These are phyloP conservation scores for Microchirus variegatus DNA, from an alignment of 2,797 vertebrate genomes.

Conservation along the genomic window DNA sequence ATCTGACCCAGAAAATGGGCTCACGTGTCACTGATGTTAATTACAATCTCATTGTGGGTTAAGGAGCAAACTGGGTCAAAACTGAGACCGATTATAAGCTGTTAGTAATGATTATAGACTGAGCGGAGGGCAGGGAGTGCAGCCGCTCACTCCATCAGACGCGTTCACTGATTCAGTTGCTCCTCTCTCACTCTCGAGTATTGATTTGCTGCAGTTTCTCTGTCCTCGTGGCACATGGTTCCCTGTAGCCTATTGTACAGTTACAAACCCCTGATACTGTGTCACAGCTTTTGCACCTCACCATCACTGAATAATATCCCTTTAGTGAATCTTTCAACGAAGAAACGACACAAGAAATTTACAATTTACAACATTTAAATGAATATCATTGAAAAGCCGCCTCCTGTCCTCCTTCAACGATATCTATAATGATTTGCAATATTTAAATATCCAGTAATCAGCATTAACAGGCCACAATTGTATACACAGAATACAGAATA, in stretches of 20 bases:
- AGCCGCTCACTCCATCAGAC: slow-evolving; percentile 3
- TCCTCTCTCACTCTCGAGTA: slow-evolving; percentile 22
- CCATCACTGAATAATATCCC: neutral
- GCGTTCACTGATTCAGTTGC: slow-evolving; percentile 44
- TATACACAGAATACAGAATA: too few species aligned
- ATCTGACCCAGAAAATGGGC: too few species aligned
- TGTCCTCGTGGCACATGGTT: slow-evolving; percentile 7
- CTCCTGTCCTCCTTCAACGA: too few species aligned
- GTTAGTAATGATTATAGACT: slow-evolving; percentile 22
- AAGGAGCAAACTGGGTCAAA: slow-evolving; percentile 27
- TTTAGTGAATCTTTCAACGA: slow-evolving; percentile 14
- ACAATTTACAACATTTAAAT: too few species aligned
- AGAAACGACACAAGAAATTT: too few species aligned
- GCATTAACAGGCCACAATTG: too few species aligned
- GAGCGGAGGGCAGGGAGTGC: slow-evolving; percentile 3
- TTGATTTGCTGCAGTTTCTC: slow-evolving; percentile 38
- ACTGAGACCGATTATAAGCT: neutral
- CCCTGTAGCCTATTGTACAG: slow-evolving; percentile 6
- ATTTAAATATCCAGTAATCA: too few species aligned
- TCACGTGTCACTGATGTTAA: slow-evolving; percentile 22
- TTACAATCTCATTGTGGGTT: slow-evolving; percentile 13
- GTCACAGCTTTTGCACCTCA: neutral
- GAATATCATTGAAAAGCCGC: too few species aligned
- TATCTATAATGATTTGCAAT: too few species aligned
- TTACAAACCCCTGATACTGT: slow-evolving; percentile 8